Evolutionary conservation across 2,113 vertebrate species (phyloP).

Genomic region (Gambusia affinis): DNA sequence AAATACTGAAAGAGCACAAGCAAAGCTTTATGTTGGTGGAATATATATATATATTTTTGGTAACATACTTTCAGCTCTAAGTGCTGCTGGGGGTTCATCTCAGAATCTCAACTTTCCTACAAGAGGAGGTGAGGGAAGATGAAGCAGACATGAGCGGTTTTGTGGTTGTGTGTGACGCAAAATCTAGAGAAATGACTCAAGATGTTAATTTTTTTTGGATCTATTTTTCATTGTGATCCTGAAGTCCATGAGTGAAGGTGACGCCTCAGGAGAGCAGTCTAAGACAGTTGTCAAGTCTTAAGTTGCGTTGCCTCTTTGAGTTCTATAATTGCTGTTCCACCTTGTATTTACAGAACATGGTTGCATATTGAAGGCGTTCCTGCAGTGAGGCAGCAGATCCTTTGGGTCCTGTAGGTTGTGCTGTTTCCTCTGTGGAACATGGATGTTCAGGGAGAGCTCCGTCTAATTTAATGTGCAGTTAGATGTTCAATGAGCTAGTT

Average conservation of each 20-base stretch:
- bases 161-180: neutral
- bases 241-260: no score
- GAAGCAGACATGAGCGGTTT: conserved; percentile 19
- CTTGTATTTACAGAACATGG: neutral
- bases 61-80: conserved; percentile 50
- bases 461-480: neutral
- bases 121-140: conserved; percentile 34
- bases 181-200: neutral
- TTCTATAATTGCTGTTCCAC: conserved; percentile 9
- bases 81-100: conserved; percentile 39
- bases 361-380: neutral
- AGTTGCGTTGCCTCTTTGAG: neutral
- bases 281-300: neutral
- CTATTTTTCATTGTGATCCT: neutral
- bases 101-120: conserved; percentile 58
- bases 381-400: neutral
- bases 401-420: neutral
- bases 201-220: neutral
- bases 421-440: neutral
- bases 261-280: no score
- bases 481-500: neutral
- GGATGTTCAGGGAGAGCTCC: neutral
- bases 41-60: conserved; percentile 15
- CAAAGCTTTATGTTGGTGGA: neutral
- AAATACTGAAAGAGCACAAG: neutral